A percentile compares a stretch with the other conserved stretches of the same genome.
Conservation (phyloP, 2,113 vertebrate species). For the Caretta caretta region DNA sequence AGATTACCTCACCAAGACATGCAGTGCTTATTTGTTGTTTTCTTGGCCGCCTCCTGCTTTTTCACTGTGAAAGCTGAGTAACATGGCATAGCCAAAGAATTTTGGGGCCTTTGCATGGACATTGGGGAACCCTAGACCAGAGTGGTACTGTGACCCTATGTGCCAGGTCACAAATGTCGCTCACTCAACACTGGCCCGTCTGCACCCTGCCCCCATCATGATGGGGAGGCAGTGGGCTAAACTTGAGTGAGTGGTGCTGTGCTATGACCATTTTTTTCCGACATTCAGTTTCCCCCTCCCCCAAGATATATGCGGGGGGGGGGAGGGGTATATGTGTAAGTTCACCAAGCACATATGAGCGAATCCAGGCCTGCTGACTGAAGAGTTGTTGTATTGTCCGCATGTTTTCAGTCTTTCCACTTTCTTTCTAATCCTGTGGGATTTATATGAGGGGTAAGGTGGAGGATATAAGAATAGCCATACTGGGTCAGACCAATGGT, state of each 20-base stretch:
- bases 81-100: not conserved
- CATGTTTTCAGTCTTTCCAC: slow-evolving; percentile 10
- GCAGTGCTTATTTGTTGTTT: not conserved
- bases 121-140: not conserved
- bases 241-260: too few species aligned
- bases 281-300: too few species aligned
- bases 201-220: too few species aligned
- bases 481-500: too few species aligned
- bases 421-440: slow-evolving; percentile 32
- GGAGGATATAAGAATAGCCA: too few species aligned
- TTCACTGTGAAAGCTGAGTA: not conserved
- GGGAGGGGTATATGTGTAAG: too few species aligned
- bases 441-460: slow-evolving; percentile 49
- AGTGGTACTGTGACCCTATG: not conserved
- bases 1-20: not conserved
- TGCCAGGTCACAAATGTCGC: too few species aligned
- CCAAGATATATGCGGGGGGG: too few species aligned
- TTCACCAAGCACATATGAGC: too few species aligned
- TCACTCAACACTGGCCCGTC: too few species aligned
- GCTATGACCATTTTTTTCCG: too few species aligned
- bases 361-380: slow-evolving; percentile 22
- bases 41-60: not conserved
- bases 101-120: not conserved
- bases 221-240: too few species aligned
- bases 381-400: slow-evolving; percentile 47